Percentiles rank a stretch among this genome's conserved stretches.
Evolutionary conservation across 2,888 invertebrate genomes (phyloP).

Genomic region (Bombylius major): DNA sequence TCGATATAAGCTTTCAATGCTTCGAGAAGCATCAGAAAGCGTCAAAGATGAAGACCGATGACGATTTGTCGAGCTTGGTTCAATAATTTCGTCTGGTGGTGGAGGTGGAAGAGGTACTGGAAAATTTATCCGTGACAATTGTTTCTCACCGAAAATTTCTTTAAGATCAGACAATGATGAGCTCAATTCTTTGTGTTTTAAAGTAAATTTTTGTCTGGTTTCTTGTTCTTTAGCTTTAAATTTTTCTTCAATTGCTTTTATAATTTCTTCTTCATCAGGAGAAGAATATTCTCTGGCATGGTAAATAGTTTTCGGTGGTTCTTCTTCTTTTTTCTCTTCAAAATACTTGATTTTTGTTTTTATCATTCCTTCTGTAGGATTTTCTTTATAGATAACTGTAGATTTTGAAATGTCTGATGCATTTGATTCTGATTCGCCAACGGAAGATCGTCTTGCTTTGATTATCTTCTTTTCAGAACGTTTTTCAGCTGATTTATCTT

Average conservation of each 20-base stretch:
- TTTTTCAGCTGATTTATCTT: slow-evolving; percentile 2
- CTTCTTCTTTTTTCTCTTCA: slow-evolving; percentile 50
- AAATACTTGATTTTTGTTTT: slow-evolving; percentile 68
- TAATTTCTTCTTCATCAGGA: slow-evolving; percentile 39
- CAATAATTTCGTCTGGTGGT: slow-evolving; percentile 37
- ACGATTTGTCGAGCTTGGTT: neutral
- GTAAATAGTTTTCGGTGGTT: slow-evolving; percentile 40
- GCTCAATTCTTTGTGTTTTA: slow-evolving; percentile 27
- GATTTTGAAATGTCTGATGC: slow-evolving; percentile 59
- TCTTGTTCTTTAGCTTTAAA: slow-evolving; percentile 22
- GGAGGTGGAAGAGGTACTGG: slow-evolving; percentile 39
- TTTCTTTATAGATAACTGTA: slow-evolving; percentile 50
- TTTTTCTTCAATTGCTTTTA: slow-evolving; percentile 39
- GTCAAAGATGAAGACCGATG: slow-evolving; percentile 29
- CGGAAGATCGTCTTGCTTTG: slow-evolving; percentile 35
- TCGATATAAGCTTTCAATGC: slow-evolving; percentile 52
- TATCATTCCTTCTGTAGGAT: slow-evolving; percentile 45
- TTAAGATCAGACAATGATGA: slow-evolving; percentile 50
- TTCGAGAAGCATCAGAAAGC: slow-evolving; percentile 22
- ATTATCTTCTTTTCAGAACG: neutral
- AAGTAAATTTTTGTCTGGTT: slow-evolving; percentile 34
- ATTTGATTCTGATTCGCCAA: slow-evolving; percentile 57
- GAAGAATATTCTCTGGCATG: slow-evolving; percentile 42
- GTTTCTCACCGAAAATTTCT: slow-evolving; percentile 68
- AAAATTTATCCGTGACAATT: slow-evolving; percentile 36